A percentile compares a stretch with the other conserved stretches of the same genome.
phyloP scores from a whole-genome alignment of 2,797 vertebrate genomes.

The Xiphorhynchus erythropygius region DNA sequence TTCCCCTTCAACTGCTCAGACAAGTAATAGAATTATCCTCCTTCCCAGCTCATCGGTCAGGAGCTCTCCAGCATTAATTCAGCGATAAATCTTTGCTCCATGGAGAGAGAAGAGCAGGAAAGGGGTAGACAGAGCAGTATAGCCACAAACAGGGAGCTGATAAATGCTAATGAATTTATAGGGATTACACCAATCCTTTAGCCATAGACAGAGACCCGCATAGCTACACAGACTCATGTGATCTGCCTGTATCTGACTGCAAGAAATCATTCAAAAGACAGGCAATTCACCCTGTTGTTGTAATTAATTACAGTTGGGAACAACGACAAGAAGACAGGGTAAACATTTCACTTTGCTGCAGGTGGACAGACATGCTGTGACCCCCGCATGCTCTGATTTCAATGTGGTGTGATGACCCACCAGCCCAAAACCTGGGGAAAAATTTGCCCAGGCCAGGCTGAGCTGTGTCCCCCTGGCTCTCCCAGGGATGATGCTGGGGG shows the following conservation, averaged over 20 bases:
- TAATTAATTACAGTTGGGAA: neutral
- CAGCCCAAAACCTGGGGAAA: accelerated
- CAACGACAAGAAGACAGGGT: neutral
- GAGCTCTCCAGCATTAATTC: conserved; percentile 7
- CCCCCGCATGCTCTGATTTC: neutral
- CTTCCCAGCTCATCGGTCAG: neutral
- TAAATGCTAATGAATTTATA: conserved; percentile 50
- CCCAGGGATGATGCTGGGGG: neutral
- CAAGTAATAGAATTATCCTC: conserved; percentile 48
- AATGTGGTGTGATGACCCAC: accelerated
- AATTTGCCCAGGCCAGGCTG: neutral
- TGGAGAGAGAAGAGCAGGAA: neutral
- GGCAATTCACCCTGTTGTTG: neutral
- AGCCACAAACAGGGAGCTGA: neutral
- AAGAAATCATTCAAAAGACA: neutral
- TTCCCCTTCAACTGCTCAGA: neutral
- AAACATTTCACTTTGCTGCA: neutral
- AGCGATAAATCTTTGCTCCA: neutral
- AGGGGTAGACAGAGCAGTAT: neutral
- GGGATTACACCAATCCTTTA: conserved; percentile 14
- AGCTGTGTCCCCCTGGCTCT: accelerated
- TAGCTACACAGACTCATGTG: neutral
- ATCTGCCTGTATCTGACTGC: neutral
- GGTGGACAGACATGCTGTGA: accelerated
- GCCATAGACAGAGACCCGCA: neutral